Evolutionary conservation across 2,797 vertebrate genomes (phyloP).

Genomic region (Platyrinchus mystaceus): DNA sequence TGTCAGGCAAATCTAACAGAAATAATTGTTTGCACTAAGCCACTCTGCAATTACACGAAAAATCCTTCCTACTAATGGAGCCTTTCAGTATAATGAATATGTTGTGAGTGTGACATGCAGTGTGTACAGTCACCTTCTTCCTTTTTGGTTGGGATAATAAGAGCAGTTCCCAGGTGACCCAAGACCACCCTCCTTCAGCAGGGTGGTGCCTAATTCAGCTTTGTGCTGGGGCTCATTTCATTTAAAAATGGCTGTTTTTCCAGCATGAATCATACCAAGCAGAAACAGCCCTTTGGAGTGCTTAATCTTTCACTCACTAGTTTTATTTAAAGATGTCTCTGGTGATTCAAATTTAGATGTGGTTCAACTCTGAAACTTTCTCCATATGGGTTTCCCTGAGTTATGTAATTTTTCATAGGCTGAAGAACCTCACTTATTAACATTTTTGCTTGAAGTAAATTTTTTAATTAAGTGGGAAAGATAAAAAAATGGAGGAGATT

Average conservation of each 20-base stretch:
- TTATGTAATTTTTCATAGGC: neutral
- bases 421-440: neutral
- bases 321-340: conserved; percentile 22
- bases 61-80: neutral
- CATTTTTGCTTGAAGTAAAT: neutral
- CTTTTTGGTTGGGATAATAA: neutral
- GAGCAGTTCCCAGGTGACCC: neutral
- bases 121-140: neutral
- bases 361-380: neutral
- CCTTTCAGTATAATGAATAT: neutral
- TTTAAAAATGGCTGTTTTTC: neutral
- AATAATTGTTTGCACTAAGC: neutral
- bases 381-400: neutral
- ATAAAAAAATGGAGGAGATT: neutral
- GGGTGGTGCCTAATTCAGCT: neutral
- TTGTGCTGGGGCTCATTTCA: neutral
- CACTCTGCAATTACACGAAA: neutral
- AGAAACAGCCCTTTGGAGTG: conserved; percentile 13
- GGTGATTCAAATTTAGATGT: conserved; percentile 9
- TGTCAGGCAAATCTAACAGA: neutral
- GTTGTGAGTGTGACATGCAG: neutral
- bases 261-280: neutral
- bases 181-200: neutral
- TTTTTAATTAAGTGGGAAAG: neutral
- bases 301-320: neutral